Evolutionary conservation across 2,113 vertebrate genomes (phyloP).

Genomic region (Poicephalus gulielmi): DNA sequence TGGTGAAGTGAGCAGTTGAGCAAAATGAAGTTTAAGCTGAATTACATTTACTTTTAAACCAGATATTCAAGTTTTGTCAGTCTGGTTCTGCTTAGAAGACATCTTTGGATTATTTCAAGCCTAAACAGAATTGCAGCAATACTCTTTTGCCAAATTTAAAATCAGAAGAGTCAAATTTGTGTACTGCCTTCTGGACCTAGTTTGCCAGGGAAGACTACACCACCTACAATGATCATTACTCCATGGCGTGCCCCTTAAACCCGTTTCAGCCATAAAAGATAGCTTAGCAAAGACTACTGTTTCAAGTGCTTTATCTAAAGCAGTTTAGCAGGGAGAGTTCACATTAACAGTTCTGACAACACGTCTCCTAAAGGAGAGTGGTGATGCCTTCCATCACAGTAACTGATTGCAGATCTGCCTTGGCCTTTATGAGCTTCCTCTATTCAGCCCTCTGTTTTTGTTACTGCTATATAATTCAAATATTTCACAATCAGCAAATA

Average conservation of each 20-base stretch:
- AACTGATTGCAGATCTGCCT: neutral
- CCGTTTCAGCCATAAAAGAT: neutral
- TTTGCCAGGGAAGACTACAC: neutral
- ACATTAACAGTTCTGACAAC: neutral
- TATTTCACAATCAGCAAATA: neutral
- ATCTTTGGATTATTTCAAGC: neutral
- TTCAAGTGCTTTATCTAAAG: neutral
- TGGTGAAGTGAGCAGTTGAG: neutral
- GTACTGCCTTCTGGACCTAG: neutral
- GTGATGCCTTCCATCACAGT: neutral
- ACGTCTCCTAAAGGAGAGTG: neutral
- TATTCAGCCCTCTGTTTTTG: neutral
- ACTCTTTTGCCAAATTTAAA: neutral
- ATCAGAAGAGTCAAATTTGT: neutral
- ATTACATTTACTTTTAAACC: conserved; percentile 10
- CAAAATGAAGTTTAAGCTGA: neutral
- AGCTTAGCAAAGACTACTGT: neutral
- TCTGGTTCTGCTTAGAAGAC: neutral
- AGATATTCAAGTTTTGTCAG: neutral
- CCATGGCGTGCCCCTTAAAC: neutral
- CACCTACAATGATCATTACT: neutral
- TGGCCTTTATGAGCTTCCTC: neutral
- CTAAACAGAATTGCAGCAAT: neutral
- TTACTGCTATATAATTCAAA: neutral
- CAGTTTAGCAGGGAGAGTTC: neutral